Percentiles rank a stretch among this genome's conserved stretches.
These are phyloP conservation scores for Biston stratarius DNA, from an alignment of 2,888 invertebrate species.

Conservation along the genomic window DNA sequence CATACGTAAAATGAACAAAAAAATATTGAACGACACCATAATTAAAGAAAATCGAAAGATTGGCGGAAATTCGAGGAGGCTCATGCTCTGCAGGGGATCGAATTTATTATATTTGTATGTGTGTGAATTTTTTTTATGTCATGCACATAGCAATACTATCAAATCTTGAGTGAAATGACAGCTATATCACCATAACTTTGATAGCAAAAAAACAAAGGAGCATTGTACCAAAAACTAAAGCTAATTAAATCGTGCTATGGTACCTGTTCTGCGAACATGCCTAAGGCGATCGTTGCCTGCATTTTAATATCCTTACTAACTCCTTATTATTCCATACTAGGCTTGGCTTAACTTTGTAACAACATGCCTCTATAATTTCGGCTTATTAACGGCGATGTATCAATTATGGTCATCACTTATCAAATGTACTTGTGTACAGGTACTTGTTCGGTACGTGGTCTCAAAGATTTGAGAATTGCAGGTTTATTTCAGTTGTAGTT, in stretches of 20 bases:
- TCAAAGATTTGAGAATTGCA: not conserved
- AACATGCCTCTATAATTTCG: slow-evolving; percentile 24
- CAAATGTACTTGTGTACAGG: not conserved
- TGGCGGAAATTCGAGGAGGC: too few relatives aligned
- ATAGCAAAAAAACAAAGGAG: too few relatives aligned
- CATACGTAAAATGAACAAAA: too few relatives aligned
- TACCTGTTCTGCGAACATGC: not conserved
- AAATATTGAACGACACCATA: too few relatives aligned
- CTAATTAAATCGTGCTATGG: slow-evolving; percentile 3
- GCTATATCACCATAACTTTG: too few relatives aligned
- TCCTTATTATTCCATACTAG: slow-evolving; percentile 17
- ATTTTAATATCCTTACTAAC: slow-evolving; percentile 19
- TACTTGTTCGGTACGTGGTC: not conserved
- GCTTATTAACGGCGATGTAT: slow-evolving; percentile 17
- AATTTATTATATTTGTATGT: too few relatives aligned
- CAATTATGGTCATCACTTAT: slow-evolving; percentile 5
- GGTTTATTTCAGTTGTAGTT: not conserved
- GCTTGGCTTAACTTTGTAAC: slow-evolving; percentile 15
- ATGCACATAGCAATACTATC: too few relatives aligned
- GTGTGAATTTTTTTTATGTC: too few relatives aligned
- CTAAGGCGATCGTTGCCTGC: slow-evolving; percentile 8
- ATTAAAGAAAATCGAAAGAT: too few relatives aligned
- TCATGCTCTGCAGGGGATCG: too few relatives aligned
- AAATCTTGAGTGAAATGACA: too few relatives aligned
- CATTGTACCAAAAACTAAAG: not conserved